Conservation (phyloP, 2,797 vertebrate species). For the Pseudomugil tenellus region DNA sequence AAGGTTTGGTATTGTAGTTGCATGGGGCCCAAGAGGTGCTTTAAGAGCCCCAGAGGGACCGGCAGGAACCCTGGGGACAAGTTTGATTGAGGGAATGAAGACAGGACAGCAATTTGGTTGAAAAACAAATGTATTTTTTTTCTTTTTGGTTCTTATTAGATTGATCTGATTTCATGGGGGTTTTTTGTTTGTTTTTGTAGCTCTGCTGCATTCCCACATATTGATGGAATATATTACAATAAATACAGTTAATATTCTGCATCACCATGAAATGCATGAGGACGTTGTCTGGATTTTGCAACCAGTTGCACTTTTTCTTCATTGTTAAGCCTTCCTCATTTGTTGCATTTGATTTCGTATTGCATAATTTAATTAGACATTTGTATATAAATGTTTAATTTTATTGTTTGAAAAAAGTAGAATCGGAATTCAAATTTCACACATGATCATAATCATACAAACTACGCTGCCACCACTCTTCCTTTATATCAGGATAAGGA, state of each 20-base stretch:
- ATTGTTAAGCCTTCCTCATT: neutral
- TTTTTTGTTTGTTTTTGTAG: neutral
- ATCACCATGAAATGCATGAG: constrained; percentile 4
- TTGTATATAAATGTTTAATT: too few species aligned
- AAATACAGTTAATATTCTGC: constrained; percentile 10
- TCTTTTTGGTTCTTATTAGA: neutral
- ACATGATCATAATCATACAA: neutral
- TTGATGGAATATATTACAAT: constrained; percentile 3
- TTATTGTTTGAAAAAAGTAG: too few species aligned
- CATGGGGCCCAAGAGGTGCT: constrained; percentile 42
- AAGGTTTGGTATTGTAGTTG: constrained; percentile 17
- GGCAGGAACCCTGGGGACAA: constrained; percentile 3
- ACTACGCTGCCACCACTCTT: neutral
- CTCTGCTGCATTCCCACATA: neutral
- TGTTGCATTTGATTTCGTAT: neutral
- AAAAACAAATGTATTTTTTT: neutral
- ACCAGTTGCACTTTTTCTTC: constrained; percentile 6
- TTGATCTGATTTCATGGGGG: neutral
- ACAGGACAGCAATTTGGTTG: constrained; percentile 11
- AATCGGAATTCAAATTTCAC: neutral
- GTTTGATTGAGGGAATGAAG: constrained; percentile 29
- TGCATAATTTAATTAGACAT: neutral
- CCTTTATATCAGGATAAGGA: neutral
- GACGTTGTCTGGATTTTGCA: constrained; percentile 1
- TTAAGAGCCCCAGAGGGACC: constrained; percentile 39